Base-by-base conservation (phyloP, 2,113 vertebrate genomes). In the Carollia perspicillata region DNA sequence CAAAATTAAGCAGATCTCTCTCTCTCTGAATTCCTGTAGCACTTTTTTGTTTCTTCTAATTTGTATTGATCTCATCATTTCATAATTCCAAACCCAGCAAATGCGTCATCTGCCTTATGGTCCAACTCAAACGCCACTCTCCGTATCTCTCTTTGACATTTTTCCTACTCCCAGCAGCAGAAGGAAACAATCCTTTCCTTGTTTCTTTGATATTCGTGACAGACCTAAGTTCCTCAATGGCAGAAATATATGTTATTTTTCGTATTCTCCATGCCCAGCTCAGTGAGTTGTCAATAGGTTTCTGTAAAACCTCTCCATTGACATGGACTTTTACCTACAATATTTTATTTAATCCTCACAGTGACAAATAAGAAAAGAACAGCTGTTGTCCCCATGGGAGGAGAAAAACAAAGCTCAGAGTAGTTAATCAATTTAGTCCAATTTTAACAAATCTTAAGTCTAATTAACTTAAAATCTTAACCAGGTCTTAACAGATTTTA, bases 341-440 rank as follows among this genome's bases (percentile, higher is more conserved):
- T 83, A 80, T 91, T 94, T 83, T 35, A 72, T 83, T 94, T 78
- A 28, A 94, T 90, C n/a, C 30, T 95, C 26, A 77, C 47, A 93
- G 83, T 58, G 49, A 81, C 20, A 95, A 93, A 63, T 66, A 65
- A 77, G 1, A n/a, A 69, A 93, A 78, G 28, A 42, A 53, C 0
- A 81, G 14, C 12, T 55, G 51, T 69, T 88, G 42, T 72, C 18
- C 17, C 78, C 20, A 68, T 18, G 35, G 33, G 3, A 63, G 74
- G 40, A 94, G 35, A n/a, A 95, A 96, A 77, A 26, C 28, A 20
- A 85, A 30, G 17, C 60, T 75, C 14, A 28, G 81, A 53, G n/a
- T 55, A 10, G 35, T 42, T 88, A 58, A 83, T 85, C 60, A 60
- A 47, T 40, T 75, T 79, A 93, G 26, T 65, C 16, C 30, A 42